These are phyloP conservation scores for Leptodactylus fallax DNA, from an alignment of 2,797 vertebrate genomes.

Conservation along the genomic window DNA sequence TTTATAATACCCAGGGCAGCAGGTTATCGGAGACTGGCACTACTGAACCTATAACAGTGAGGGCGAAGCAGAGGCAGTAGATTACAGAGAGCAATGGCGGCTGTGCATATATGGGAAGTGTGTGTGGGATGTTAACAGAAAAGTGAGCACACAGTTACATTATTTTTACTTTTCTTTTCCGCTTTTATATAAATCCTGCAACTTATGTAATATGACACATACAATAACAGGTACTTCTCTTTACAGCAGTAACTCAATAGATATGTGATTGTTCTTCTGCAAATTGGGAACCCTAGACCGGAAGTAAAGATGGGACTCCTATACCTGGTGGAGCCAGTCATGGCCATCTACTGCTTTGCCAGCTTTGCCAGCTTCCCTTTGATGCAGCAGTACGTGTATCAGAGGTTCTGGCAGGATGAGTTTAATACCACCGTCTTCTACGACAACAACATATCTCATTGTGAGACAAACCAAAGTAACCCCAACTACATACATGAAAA, in stretches of 20 bases:
- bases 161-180: too few species aligned
- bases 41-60: too few species aligned
- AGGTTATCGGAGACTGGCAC: too few species aligned
- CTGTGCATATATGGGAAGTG: too few species aligned
- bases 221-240: not conserved
- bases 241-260: slow-evolving; percentile 8
- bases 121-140: too few species aligned
- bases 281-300: not conserved
- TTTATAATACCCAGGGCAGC: too few species aligned
- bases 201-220: not conserved
- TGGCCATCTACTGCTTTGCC: slow-evolving; percentile 86
- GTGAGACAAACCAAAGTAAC: slow-evolving; percentile 75
- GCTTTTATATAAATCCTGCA: not conserved
- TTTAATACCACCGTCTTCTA: slow-evolving; percentile 81
- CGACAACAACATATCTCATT: slow-evolving; percentile 75
- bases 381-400: slow-evolving; percentile 89
- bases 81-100: too few species aligned
- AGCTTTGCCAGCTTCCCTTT: slow-evolving; percentile 78
- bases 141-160: too few species aligned
- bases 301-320: slow-evolving; percentile 81
- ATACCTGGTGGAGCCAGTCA: slow-evolving; percentile 86
- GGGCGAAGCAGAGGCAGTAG: too few species aligned
- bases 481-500: slow-evolving; percentile 73
- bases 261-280: not conserved
- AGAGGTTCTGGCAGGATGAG: slow-evolving; percentile 84